Conservation (phyloP, 2,797 vertebrate species). For the Xenops minutus region DNA sequence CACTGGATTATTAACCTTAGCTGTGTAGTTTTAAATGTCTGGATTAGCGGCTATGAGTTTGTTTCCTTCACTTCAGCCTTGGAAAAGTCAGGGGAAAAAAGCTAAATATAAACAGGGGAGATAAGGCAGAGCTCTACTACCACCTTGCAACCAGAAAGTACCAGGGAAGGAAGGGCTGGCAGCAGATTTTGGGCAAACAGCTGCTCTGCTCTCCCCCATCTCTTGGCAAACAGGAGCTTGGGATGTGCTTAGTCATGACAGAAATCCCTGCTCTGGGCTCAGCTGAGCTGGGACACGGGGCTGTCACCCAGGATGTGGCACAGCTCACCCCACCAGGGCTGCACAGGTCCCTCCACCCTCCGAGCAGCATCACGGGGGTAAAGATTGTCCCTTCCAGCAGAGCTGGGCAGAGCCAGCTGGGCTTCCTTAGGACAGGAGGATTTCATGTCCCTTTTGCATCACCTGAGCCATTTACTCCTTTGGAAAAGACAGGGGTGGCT, state of each 20-base stretch:
- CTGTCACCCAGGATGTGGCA: neutral
- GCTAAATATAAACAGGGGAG: neutral
- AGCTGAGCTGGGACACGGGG: neutral
- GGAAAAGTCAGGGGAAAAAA: neutral
- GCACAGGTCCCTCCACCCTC: neutral
- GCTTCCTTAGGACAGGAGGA: neutral
- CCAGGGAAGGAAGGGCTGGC: neutral
- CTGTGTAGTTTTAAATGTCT: neutral
- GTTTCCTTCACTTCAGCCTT: neutral
- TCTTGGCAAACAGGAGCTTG: neutral
- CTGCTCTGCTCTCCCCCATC: neutral
- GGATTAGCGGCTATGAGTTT: neutral
- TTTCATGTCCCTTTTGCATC: neutral
- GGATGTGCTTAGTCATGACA: neutral
- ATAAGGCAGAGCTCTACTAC: neutral
- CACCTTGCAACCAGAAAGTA: neutral
- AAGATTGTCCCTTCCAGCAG: neutral
- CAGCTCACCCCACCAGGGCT: neutral
- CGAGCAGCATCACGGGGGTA: neutral
- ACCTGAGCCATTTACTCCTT: accelerated
- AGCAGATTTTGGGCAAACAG: neutral
- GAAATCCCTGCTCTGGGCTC: neutral
- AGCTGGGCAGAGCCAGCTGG: neutral
- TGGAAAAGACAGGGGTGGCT: neutral
- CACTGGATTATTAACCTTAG: conserved; percentile 55